Conservation (phyloP, 2,113 vertebrate genomes). For the Rhegmatorhina hoffmannsi region DNA sequence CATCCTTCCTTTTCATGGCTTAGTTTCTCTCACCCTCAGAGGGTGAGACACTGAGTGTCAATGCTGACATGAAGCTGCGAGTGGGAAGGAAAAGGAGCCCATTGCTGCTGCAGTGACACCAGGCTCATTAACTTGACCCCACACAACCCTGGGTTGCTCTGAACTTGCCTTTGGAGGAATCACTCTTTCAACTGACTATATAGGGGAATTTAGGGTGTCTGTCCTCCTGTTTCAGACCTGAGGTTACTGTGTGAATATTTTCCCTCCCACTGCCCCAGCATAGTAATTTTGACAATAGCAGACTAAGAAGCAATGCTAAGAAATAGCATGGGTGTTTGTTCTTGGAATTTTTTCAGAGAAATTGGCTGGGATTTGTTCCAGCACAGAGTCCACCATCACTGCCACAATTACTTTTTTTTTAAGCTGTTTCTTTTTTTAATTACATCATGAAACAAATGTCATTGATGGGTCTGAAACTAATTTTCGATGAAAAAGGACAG, state of each 20-base stretch:
- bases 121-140: not conserved
- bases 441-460: not conserved
- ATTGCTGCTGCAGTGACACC: not conserved
- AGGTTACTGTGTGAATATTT: not conserved
- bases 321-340: not conserved
- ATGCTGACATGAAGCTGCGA: not conserved
- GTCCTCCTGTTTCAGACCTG: not conserved
- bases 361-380: not conserved
- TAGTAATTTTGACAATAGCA: not conserved
- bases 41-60: rapidly evolving
- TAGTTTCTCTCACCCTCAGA: not conserved
- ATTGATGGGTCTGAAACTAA: not conserved
- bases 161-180: not conserved
- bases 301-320: not conserved
- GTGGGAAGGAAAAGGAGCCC: rapidly evolving
- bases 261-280: not conserved
- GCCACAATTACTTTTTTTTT: not conserved
- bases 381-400: not conserved
- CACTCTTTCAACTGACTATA: not conserved
- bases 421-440: not conserved
- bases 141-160: not conserved
- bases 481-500: not conserved
- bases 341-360: not conserved
- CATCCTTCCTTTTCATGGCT: not conserved
- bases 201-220: not conserved